These are phyloP conservation scores for Dreissena rostriformis DNA, from an alignment of 1,140 invertebrate genomes.

Conservation along the genomic window DNA sequence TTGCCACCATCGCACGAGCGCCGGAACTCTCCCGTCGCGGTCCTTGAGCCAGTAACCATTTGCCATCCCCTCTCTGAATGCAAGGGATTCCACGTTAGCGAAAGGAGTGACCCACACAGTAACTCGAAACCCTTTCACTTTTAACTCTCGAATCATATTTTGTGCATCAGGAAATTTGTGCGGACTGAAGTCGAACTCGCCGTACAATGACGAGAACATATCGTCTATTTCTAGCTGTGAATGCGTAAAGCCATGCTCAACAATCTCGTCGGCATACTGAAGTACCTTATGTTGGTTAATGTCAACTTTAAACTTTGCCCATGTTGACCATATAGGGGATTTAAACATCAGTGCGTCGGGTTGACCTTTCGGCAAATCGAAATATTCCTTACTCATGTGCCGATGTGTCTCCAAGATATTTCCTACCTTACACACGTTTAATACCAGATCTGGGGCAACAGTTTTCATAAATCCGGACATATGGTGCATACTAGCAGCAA, in stretches of 20 bases:
- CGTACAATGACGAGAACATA: conserved; percentile 93
- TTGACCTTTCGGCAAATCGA: conserved; percentile 71
- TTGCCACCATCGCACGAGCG: conserved; percentile 67
- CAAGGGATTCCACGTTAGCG: conserved; percentile 73
- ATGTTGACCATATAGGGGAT: conserved; percentile 95
- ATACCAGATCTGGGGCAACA: conserved; percentile 57
- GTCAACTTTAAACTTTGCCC: conserved; percentile 88
- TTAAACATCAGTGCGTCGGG: conserved; percentile 89
- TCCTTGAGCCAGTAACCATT: conserved; percentile 64
- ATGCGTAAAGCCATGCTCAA: conserved; percentile 86
- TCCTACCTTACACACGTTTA: conserved; percentile 58
- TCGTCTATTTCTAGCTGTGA: conserved; percentile 96
- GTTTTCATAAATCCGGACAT: neutral
- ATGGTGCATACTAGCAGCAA: neutral
- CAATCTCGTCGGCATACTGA: conserved; percentile 88
- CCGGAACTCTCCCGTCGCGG: conserved; percentile 50
- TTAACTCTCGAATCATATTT: conserved; percentile 83
- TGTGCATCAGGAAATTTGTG: conserved; percentile 89
- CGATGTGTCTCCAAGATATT: conserved; percentile 61
- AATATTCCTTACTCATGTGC: conserved; percentile 48
- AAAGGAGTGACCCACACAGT: conserved; percentile 96
- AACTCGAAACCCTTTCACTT: conserved; percentile 86
- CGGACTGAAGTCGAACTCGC: conserved; percentile 88
- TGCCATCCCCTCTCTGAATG: conserved; percentile 55
- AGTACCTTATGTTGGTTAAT: conserved; percentile 87